A percentile compares a stretch with the other conserved stretches of the same genome.
Evolutionary conservation across 2,888 invertebrate species (phyloP).

Genomic region (Choreutis nemorana): DNA sequence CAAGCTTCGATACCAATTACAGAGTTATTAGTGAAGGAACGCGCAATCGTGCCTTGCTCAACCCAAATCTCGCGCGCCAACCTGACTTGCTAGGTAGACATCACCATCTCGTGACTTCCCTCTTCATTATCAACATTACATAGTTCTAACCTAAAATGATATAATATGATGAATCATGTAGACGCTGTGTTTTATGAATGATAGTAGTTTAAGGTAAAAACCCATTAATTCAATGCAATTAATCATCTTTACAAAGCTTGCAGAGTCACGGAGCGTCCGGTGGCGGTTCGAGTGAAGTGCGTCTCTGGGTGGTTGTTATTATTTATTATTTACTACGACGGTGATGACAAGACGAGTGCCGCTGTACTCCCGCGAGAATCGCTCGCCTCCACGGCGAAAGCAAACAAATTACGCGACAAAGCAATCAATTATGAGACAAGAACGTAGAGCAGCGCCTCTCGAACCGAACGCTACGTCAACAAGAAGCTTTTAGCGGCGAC

Average conservation of each 20-base stretch:
- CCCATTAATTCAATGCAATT: constrained; percentile 23
- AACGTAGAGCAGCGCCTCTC: constrained; percentile 49
- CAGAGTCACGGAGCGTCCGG: constrained; percentile 27
- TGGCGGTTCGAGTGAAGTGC: constrained; percentile 13
- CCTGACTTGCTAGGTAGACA: too few relatives aligned
- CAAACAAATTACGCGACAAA: constrained; percentile 67
- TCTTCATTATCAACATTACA: too few relatives aligned
- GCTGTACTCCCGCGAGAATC: constrained; percentile 47
- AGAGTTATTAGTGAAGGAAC: constrained; percentile 59
- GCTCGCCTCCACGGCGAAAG: constrained; percentile 33
- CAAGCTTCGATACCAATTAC: constrained; percentile 66
- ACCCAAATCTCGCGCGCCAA: too few relatives aligned
- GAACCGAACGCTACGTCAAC: constrained; percentile 61
- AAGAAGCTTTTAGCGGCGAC: constrained; percentile 58
- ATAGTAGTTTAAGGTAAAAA: too few relatives aligned
- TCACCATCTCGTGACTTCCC: too few relatives aligned
- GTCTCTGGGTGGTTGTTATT: constrained; percentile 23
- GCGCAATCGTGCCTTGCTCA: constrained; percentile 26
- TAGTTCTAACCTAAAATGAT: too few relatives aligned
- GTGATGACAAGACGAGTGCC: constrained; percentile 42
- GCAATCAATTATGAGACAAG: constrained; percentile 65
- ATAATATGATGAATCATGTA: too few relatives aligned
- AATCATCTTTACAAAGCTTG: constrained; percentile 33
- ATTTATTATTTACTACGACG: constrained; percentile 57
- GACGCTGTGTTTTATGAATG: too few relatives aligned